A percentile compares a stretch with the other conserved stretches of the same genome.
Conservation (phyloP, 2,888 invertebrate genomes). For the Apodemia duryi region DNA sequence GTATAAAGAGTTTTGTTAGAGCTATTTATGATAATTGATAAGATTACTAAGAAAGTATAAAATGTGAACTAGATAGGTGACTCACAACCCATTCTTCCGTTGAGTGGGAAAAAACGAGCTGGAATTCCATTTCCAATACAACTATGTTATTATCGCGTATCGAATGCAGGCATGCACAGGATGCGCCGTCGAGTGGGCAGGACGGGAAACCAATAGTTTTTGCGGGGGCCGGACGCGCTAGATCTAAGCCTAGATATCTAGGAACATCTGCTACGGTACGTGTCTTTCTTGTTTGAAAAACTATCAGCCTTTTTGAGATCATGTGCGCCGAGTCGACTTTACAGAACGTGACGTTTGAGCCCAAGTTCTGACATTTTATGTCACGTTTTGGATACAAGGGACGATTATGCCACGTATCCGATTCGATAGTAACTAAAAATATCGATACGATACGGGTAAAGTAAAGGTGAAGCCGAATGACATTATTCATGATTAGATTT, state of each 20-base stretch:
- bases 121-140: too few species aligned
- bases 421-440: not conserved
- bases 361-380: not conserved
- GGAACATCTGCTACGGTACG: not conserved
- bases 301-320: not conserved
- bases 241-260: constrained; percentile 10
- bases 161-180: not conserved
- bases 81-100: too few species aligned
- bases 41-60: too few species aligned
- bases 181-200: not conserved
- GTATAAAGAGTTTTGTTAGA: too few species aligned
- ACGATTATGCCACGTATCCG: not conserved
- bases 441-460: not conserved
- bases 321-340: not conserved
- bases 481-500: not conserved
- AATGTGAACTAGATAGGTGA: too few species aligned
- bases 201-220: not conserved
- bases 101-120: too few species aligned
- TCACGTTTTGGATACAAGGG: not conserved
- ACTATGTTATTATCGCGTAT: too few species aligned
- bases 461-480: not conserved
- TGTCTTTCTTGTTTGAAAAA: not conserved
- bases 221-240: constrained; percentile 8
- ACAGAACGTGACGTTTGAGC: not conserved
- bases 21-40: too few species aligned